Evolutionary conservation across 2,113 vertebrate genomes (phyloP).

Genomic region (Eidolon helvum): DNA sequence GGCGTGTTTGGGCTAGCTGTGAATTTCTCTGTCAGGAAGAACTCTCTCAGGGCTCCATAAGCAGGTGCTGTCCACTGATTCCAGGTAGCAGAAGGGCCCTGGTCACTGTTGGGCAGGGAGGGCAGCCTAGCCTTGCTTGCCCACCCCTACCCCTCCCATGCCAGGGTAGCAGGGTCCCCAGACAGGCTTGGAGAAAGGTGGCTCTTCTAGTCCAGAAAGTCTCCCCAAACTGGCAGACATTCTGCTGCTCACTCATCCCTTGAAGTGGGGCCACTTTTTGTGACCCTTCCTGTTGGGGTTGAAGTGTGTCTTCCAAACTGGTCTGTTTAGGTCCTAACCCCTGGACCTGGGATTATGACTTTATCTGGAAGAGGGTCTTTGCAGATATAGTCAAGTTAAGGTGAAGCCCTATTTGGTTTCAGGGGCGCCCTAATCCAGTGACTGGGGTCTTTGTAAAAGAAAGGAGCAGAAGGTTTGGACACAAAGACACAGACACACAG

Average conservation of each 20-base stretch:
- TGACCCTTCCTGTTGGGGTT: not conserved
- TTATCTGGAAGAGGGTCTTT: not conserved
- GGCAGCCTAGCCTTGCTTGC: not conserved
- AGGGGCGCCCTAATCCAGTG: no score
- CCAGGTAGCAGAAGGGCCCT: not conserved
- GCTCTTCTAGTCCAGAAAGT: not conserved
- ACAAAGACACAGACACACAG: not conserved
- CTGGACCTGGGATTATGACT: not conserved
- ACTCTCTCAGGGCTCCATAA: not conserved
- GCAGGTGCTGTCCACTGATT: not conserved
- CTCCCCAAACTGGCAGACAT: not conserved
- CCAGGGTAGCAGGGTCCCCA: not conserved
- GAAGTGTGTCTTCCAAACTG: not conserved
- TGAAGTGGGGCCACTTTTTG: not conserved
- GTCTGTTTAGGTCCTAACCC: not conserved
- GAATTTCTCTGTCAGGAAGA: fast-evolving
- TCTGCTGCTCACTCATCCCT: not conserved
- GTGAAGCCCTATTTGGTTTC: not conserved
- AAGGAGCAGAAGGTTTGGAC: not conserved
- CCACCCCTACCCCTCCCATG: not conserved
- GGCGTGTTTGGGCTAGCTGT: not conserved
- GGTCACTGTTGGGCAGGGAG: not conserved
- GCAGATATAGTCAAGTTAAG: not conserved
- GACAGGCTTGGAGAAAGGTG: not conserved
- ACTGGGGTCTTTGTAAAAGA: not conserved